Evolutionary conservation across 2,113 vertebrate species (phyloP), one percentile per base, ranked within the genome.

Genomic region (Geothlypis trichas): DNA sequence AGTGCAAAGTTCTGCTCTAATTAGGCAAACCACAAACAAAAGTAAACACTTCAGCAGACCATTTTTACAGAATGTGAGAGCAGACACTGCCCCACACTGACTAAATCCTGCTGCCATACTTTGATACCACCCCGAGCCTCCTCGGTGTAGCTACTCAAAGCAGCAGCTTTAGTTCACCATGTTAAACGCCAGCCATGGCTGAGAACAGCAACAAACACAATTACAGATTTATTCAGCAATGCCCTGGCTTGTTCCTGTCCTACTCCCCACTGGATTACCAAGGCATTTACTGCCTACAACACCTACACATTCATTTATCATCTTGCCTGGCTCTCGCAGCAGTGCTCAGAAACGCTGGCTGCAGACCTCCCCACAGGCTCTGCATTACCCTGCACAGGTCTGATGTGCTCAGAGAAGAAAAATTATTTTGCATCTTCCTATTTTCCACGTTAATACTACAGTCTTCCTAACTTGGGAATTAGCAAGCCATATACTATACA

Each of bases 1-100:
- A 95, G 91, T 71, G 61, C 75, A 71, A 86, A 95, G 80, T 92
- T 90, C 90, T 94, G 88, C 85, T 86, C 61, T 61, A 92, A 87
- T 86, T 41, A 87, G 69, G 61, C 68, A 90, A 90, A 42, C 88
- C 77, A 63, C 84, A 94, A 90, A 86, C 93, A 94, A 74, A 54
- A 17, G 49, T 65, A 87, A 92, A 78, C 47, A 41, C 84, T 83
- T 76, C 0, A 73, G 67, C 84, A 94, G 87, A 15, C 37, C 58
- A 3, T 67, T 52, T 65, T 31, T 59, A 13, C 11, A 23, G 74
- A n/a, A 66, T 0, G 4, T 13, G 46, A 31, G 54, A 79, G 87
- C 93, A 94, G 87, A 16, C 58, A 3, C 4, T 78, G 78, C 87
- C 18, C 22, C 44, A 46, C 5, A 1, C 11, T 46, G 30, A 39